Evolutionary conservation across 2,113 vertebrate species (phyloP).

Genomic region (Triplophysa siluroides): DNA sequence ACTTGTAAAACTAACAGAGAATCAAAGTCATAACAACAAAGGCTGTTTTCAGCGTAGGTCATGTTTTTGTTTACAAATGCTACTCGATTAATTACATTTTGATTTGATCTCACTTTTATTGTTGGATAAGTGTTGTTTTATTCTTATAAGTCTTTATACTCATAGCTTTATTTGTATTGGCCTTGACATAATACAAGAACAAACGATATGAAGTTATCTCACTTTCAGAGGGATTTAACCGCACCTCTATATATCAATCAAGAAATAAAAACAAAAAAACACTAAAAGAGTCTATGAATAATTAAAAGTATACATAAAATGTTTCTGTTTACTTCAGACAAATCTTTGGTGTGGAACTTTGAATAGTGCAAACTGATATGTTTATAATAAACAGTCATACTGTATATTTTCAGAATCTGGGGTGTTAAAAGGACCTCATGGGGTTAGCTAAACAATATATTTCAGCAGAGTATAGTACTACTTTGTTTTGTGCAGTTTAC

Average conservation of each 20-base stretch:
- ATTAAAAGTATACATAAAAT: constrained; percentile 15
- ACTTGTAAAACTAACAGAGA: constrained; percentile 21
- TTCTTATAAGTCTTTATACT: constrained; percentile 59
- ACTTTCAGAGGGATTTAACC: constrained; percentile 23
- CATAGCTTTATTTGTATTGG: constrained; percentile 37
- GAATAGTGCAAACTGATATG: constrained; percentile 5
- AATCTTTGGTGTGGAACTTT: not conserved
- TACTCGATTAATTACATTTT: constrained; percentile 40
- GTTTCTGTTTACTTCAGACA: not conserved
- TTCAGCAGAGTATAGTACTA: constrained; percentile 2
- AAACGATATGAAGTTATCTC: not conserved
- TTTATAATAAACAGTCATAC: not conserved
- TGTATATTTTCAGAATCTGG: not conserved
- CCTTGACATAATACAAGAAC: constrained; percentile 12
- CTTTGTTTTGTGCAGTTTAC: not conserved
- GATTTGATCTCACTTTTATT: constrained; percentile 45
- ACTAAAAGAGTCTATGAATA: constrained; percentile 1
- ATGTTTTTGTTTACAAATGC: constrained; percentile 45
- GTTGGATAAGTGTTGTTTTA: constrained; percentile 25
- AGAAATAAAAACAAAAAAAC: constrained; percentile 11
- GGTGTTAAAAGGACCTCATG: too few species aligned
- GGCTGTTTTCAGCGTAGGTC: constrained; percentile 1
- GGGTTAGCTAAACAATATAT: constrained; percentile 2
- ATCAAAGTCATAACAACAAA: constrained; percentile 48
- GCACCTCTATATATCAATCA: constrained; percentile 20